phyloP scores from a whole-genome alignment of 2,888 invertebrate species.

The Thelaira solivaga region DNA sequence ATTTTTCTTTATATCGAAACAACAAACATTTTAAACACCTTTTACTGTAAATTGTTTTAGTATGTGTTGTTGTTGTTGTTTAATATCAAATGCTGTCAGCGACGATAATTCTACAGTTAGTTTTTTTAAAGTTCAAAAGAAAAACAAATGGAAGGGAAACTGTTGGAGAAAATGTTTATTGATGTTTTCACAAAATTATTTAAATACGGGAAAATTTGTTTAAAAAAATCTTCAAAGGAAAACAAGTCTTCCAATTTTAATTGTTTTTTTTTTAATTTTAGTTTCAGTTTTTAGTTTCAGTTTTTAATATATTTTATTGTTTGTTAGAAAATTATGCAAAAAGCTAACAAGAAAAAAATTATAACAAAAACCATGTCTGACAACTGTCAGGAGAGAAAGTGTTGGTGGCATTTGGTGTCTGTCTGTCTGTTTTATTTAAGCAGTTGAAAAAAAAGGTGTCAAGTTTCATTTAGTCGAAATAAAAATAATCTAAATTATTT shows the following conservation, averaged over 20 bases:
- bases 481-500: slow-evolving; percentile 28
- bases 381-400: slow-evolving; percentile 1
- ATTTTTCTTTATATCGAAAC: no score
- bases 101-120: slow-evolving; percentile 11
- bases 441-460: slow-evolving; percentile 14
- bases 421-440: no score
- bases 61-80: neutral
- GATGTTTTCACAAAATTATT: slow-evolving; percentile 53
- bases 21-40: slow-evolving; percentile 28
- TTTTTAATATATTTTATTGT: no score
- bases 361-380: neutral
- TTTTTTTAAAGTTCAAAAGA: slow-evolving; percentile 5
- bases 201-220: slow-evolving; percentile 51
- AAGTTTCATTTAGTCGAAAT: slow-evolving; percentile 26
- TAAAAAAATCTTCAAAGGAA: no score
- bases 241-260: no score
- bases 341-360: neutral
- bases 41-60: slow-evolving; percentile 49
- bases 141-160: neutral
- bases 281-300: no score
- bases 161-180: slow-evolving; percentile 24
- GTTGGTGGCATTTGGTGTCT: slow-evolving; percentile 3
- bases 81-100: slow-evolving; percentile 20
- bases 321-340: no score
- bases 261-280: neutral